Evolutionary conservation across 2,113 vertebrate genomes (phyloP), one percentile per base, ranked within the genome.

Genomic region (Micromys minutus): DNA sequence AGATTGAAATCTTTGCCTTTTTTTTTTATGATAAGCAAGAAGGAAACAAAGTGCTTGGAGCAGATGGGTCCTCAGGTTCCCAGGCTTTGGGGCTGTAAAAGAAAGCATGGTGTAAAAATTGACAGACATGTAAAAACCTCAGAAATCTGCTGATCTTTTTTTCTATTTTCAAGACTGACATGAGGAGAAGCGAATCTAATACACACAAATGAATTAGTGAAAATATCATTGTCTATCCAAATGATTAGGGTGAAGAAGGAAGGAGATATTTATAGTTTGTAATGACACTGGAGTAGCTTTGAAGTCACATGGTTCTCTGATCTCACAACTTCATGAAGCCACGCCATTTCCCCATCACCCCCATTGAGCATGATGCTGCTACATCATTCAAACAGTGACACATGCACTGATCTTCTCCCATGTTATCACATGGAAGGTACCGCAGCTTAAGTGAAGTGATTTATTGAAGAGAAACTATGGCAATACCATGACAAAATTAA

Each of bases 91-190:
- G 19, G 2, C 24, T 93, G 6, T 81, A 59, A 86, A 94, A 89
- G 55, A 24, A 93, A 7, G 22, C 34, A 65, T 0, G 55, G 36
- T 61, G 7, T 55, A 63, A 96, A 95, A 95, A 4, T 19, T 81
- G 52, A 52, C 75, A 84, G 80, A 22, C 26, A 59, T 63, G 86
- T 1, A 81, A 31, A 55, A 90, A 75, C 74, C 71, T 52, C 39
- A 93, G 52, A 95, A 94, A 93, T 76, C 36, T 36, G 36, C 63
- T 94, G 63, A 93, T 80, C 52, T 52, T 90, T 74, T 94, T 79
- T 55, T 92, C 42, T 90, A 0, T 50, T 88, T 90, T 52, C 2
- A 92, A 57, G 89, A 94, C 19, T 90, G 72, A 88, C 72, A 95
- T 0, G 26, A 65, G 34, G 52, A 71, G 83, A 87, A 57, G n/a